Evolutionary conservation across 30 jellyfish, hydroid and myxozoan species (phyloP), one percentile per base, ranked within the genome.

Genomic region (Rhopilema esculentum): DNA sequence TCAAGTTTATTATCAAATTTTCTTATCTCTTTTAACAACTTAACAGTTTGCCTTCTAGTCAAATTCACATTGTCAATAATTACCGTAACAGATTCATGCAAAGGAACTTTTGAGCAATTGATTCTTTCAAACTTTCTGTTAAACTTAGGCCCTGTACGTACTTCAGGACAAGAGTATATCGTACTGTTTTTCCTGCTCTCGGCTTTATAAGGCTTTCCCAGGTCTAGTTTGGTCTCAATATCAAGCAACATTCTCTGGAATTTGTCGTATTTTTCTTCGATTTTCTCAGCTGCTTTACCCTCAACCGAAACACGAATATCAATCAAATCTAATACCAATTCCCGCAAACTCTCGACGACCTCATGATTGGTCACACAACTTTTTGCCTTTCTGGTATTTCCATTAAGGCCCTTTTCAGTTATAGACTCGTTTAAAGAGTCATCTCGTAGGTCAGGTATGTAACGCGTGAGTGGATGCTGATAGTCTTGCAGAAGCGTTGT

Each of bases 201-300:
- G n/a, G n/a, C n/a, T n/a, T n/a, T n/a, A n/a, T n/a, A 23, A 16
- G 25, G 31, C 12, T 0, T 27, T 23, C 15, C 23, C 40, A 6
- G 4, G 0, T 7, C 16, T 4, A 7, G n/a, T 27, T 40, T 31
- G 17, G 1, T 33, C 28, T 87, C 90, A 0, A 87, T 20, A 0
- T 27, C 27, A 8, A 77, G 64, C 76, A 79, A 24, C 50, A 88
- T 28, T 28, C 49, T 79, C 32, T 88, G 96, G 51, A 88, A 70
- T 18, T 77, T 33, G 53, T 78, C 79, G 70, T 88, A 88, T 79
- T 88, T 88, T 49, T 69, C 85, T 20, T 72, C 96, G 72, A 88
- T 57, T 19, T 67, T 23, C n/a, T 32, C 80, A 19, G 77, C 91
- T 24, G 65, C 19, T 15, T 79, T 22, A 4, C 70, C 91, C 19